Base-by-base conservation (phyloP, 2,888 invertebrate genomes). In the Sicus ferrugineus region DNA sequence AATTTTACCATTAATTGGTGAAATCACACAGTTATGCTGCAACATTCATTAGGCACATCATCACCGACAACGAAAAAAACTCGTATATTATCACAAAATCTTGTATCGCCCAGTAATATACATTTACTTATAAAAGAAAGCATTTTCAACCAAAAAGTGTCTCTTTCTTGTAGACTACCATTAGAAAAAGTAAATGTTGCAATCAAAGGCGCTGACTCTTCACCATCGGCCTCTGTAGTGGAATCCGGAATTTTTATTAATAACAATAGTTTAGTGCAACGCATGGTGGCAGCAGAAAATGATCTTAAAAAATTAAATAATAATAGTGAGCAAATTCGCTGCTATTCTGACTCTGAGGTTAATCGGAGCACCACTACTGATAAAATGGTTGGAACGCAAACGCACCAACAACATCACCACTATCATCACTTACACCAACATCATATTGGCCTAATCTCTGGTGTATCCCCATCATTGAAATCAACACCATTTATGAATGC, bases 381-480 rank as follows among this genome's bases (percentile, higher is more conserved):
- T 58, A 74, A 70, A 71, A 81, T 81, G 81, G 79, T 81, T 63
- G 80, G 79, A 21, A 73, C 77, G 19, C 76, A 78, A 58, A 62
- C 72, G 21, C 70, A 73, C 34, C 67, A 63, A 31, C 64, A 67
- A 30, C 69, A 67, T 23, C 72, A 69, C 21, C 64, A 67, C 26
- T 69, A 70, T 48, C 56, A 64, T 46, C 68, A 68, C 38, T 64
- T 69, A 63, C 71, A 71, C 19, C 68, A 68, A 21, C 67, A 68
- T 7, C 68, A 54, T 14, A 61, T 71, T 52, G 30, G n/a, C 34
- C 30, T 21, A 11, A 6, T 21, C 31, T 26, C 21, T 26, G 48
- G 42, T 31, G 42, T 71, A 70, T 31, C 71, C 66, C 56, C 70
- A 52, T n/a, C 71, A 66, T 62, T 71, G 70, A 67, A 70, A 67